phyloP scores from a whole-genome alignment of 2,888 invertebrate genomes.

The Xestia xanthographa region DNA sequence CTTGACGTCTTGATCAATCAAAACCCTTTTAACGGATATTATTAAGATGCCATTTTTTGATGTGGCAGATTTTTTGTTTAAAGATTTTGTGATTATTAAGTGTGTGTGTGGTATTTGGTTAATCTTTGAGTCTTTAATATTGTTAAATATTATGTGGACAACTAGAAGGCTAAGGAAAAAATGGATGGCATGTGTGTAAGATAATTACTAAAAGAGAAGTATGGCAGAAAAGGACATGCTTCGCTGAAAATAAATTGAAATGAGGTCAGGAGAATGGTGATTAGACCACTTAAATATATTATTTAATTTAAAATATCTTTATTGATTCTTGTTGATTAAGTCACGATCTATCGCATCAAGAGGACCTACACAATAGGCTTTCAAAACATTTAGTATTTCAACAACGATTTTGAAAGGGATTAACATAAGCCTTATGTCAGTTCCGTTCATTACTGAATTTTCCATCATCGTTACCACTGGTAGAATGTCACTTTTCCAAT shows the following conservation, averaged over 20 bases:
- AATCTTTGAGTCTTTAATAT: neutral
- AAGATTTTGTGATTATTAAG: constrained; percentile 46
- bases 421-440: too few relatives aligned
- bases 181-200: neutral
- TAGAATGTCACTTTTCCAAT: too few relatives aligned
- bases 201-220: neutral
- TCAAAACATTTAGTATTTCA: too few relatives aligned
- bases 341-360: too few relatives aligned
- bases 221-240: neutral
- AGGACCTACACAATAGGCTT: too few relatives aligned
- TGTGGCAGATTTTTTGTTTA: constrained; percentile 46
- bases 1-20: constrained; percentile 78
- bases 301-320: too few relatives aligned
- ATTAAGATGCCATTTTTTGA: constrained; percentile 67
- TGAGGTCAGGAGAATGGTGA: neutral
- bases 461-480: too few relatives aligned
- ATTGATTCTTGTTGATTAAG: too few relatives aligned
- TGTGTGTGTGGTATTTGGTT: constrained; percentile 18
- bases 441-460: too few relatives aligned
- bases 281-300: too few relatives aligned
- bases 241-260: neutral
- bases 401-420: too few relatives aligned
- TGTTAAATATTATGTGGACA: neutral
- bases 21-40: constrained; percentile 76
- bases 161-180: neutral